These are phyloP conservation scores for Cynopterus sphinx DNA, from an alignment of 2,797 vertebrate genomes.

Conservation along the genomic window DNA sequence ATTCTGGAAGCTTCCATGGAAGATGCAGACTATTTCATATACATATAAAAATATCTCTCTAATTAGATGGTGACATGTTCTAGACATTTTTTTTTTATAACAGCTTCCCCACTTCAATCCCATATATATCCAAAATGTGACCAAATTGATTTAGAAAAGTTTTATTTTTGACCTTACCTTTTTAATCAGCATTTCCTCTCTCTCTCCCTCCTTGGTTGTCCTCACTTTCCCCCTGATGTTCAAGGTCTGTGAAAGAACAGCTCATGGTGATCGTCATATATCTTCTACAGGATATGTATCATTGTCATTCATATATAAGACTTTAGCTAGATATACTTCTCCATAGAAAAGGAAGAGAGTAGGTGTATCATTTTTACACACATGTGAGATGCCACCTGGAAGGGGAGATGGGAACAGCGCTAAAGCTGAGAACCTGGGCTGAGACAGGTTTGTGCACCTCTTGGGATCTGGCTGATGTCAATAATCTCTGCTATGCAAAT, in stretches of 20 bases:
- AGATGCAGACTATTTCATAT: not conserved
- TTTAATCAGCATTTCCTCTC: not conserved
- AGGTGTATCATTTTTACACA: accelerated
- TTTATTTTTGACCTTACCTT: not conserved
- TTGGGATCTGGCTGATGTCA: conserved; percentile 57
- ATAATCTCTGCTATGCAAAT: conserved; percentile 75
- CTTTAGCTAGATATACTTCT: not conserved
- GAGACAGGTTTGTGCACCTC: not conserved
- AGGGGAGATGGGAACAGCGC: not conserved
- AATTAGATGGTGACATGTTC: not conserved
- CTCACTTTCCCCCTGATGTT: not conserved
- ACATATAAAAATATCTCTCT: not conserved
- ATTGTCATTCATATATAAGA: not conserved
- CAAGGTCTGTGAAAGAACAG: not conserved
- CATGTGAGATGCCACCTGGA: not conserved
- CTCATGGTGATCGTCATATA: not conserved
- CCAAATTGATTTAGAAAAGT: not conserved
- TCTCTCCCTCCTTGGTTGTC: not conserved
- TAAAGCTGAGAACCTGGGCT: not conserved
- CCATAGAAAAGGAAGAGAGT: not conserved
- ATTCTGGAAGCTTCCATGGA: not conserved
- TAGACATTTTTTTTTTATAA: not conserved
- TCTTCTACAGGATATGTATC: not conserved
- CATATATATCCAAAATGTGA: not conserved
- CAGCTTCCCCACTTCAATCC: not conserved